These are phyloP conservation scores for Argentina silus DNA, from an alignment of 2,797 vertebrate genomes.

Conservation along the genomic window DNA sequence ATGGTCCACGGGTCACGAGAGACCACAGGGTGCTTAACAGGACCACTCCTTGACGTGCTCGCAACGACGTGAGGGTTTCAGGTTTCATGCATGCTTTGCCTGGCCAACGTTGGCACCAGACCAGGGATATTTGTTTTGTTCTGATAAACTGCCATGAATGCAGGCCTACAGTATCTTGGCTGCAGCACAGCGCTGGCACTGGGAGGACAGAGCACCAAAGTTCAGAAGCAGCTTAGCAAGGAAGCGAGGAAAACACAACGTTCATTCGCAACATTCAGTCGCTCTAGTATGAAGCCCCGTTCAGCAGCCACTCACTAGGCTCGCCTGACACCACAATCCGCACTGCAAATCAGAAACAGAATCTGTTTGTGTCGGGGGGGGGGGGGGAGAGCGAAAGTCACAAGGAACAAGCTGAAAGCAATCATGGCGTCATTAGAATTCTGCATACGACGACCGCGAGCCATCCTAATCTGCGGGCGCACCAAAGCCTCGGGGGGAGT, in stretches of 20 bases:
- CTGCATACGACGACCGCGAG: constrained; percentile 32
- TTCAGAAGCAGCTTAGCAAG: not conserved
- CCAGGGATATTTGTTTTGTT: constrained; percentile 4
- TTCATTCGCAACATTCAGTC: not conserved
- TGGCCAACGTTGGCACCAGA: not conserved
- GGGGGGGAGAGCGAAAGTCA: constrained; percentile 20
- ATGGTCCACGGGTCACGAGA: not conserved
- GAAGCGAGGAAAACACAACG: not conserved
- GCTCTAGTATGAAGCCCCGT: no score
- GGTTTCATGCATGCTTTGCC: not conserved
- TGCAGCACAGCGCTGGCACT: not conserved
- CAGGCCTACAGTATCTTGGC: not conserved
- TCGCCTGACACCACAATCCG: not conserved
- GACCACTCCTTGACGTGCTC: not conserved
- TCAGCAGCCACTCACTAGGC: not conserved
- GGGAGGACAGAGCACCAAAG: not conserved
- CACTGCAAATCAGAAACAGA: not conserved
- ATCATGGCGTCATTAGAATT: constrained; percentile 25
- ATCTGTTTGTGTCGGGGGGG: not conserved
- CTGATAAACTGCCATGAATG: not conserved
- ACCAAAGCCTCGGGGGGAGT: constrained; percentile 35
- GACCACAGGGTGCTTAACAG: not conserved
- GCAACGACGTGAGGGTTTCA: constrained; percentile 5
- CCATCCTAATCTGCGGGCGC: constrained; percentile 39
- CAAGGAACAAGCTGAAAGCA: not conserved